Conservation (phyloP, 1,140 invertebrate species). For the Habropoda laboriosa region DNA sequence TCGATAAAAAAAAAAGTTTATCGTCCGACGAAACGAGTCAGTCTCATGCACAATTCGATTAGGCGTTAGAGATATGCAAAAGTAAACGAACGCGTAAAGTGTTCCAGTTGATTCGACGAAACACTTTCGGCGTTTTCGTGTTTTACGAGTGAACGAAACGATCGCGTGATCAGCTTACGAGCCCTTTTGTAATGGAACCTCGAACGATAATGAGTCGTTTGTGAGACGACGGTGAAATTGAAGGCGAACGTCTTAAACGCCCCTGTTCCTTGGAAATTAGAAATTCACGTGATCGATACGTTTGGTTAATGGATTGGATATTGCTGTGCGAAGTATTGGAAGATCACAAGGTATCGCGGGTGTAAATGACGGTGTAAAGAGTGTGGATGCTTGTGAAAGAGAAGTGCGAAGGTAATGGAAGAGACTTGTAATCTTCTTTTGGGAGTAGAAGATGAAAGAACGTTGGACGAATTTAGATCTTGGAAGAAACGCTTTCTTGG, state of each 20-base stretch:
- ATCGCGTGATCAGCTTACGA: neutral
- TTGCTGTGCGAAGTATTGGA: neutral
- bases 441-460: too few relatives aligned
- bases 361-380: too few relatives aligned
- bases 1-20: neutral
- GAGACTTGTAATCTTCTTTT: too few relatives aligned
- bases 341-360: neutral
- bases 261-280: neutral
- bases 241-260: neutral
- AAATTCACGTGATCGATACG: neutral
- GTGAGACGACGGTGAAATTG: neutral
- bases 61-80: too few relatives aligned
- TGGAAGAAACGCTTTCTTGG: too few relatives aligned
- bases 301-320: neutral
- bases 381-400: too few relatives aligned
- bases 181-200: neutral
- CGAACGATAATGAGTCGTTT: too few relatives aligned
- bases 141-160: slow-evolving; percentile 5
- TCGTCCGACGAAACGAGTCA: too few relatives aligned
- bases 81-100: neutral
- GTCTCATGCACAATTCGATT: too few relatives aligned
- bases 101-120: neutral
- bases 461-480: too few relatives aligned
- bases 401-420: too few relatives aligned
- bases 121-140: slow-evolving; percentile 3